Conservation (phyloP, 2,888 invertebrate species). For the Pegoplata infirma region DNA sequence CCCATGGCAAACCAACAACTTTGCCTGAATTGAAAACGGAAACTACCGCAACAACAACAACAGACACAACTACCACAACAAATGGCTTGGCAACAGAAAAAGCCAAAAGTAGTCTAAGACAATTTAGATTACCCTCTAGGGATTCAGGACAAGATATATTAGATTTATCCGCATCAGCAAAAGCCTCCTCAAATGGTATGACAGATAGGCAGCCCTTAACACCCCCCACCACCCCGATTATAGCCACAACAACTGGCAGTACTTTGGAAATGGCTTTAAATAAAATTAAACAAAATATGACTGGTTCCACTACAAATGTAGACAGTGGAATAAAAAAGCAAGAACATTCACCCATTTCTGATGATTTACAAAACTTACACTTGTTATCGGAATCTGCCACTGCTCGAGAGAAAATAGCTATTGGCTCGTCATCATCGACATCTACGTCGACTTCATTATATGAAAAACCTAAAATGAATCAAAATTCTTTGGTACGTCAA, state of each 20-base stretch:
- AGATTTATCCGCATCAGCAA: constrained; percentile 77
- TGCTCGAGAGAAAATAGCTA: constrained; percentile 75
- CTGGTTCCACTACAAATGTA: constrained; percentile 65
- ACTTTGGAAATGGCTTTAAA: constrained; percentile 74
- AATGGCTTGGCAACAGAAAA: constrained; percentile 63
- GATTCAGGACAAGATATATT: constrained; percentile 80
- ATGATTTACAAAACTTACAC: constrained; percentile 80
- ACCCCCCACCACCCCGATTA: constrained; percentile 65
- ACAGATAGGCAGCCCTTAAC: constrained; percentile 18
- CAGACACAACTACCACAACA: constrained; percentile 21
- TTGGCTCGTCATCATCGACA: constrained; percentile 64
- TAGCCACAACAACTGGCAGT: constrained; percentile 66
- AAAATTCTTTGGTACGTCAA: constrained; percentile 73
- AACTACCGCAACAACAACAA: constrained; percentile 3
- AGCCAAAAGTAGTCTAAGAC: constrained; percentile 71
- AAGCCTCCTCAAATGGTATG: constrained; percentile 35
- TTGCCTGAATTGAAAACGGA: constrained; percentile 37
- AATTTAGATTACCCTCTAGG: constrained; percentile 73
- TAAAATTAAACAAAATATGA: constrained; percentile 76
- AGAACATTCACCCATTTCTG: constrained; percentile 61
- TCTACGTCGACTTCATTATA: constrained; percentile 67
- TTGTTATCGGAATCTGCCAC: constrained; percentile 79
- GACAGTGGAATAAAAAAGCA: constrained; percentile 36
- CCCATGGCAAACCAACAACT: constrained; percentile 45
- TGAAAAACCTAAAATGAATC: constrained; percentile 76